Conservation (phyloP, 1,140 invertebrate species). For the Paraescarpia echinospica region DNA sequence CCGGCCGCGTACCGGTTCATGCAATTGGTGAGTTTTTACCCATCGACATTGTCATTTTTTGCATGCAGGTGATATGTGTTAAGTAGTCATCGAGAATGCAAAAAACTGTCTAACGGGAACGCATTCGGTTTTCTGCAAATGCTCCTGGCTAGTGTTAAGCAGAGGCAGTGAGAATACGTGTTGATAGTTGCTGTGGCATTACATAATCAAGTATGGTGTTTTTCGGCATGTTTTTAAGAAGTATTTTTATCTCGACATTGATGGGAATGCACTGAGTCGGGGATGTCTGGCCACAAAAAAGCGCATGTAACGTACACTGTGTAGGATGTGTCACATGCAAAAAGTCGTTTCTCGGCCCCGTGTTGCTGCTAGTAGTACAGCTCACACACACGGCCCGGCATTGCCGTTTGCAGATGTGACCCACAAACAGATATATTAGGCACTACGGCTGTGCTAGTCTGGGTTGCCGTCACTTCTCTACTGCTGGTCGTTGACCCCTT, state of each 20-base stretch:
- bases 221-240: not conserved
- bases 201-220: conserved; percentile 3
- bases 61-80: not conserved
- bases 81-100: not conserved
- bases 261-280: not conserved
- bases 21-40: not conserved
- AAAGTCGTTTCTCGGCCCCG: not conserved
- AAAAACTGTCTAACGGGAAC: not conserved
- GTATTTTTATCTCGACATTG: not conserved
- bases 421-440: not conserved
- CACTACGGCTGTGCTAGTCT: not conserved
- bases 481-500: not conserved
- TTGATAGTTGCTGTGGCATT: not conserved
- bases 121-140: not conserved
- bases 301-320: not conserved
- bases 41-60: not conserved
- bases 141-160: not conserved
- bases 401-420: not conserved
- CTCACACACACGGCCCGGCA: not conserved
- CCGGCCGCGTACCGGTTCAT: not conserved
- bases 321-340: not conserved
- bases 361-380: not conserved
- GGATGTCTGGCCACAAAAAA: not conserved
- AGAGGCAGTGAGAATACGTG: not conserved
- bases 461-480: not conserved